Base-by-base conservation (phyloP, 2,888 invertebrate species). In the Scaptomyza tumidula region DNA sequence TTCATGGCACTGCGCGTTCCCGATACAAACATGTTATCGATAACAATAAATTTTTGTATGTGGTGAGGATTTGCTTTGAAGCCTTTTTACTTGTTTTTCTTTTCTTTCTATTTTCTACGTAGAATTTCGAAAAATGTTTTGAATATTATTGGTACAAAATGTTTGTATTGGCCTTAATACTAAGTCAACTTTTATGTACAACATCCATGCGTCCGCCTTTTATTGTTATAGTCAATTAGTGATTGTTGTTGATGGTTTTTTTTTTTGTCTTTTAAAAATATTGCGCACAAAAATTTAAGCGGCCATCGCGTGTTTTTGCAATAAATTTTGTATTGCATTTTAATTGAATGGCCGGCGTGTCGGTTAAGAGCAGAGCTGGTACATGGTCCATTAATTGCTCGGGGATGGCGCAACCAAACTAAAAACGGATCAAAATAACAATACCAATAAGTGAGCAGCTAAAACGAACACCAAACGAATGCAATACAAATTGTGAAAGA, bases 251-350 rank as follows among this genome's bases (percentile, higher is more conserved):
- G 14, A 3, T 46, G 14, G 33, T 60, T 29, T 16, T 49, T 35
- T 16, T 41, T 14, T 14, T 3, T 39, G 49, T 16, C 13, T 27
- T 44, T 71, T 64, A 55, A 58, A 55, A 76, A 69, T 65, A 45
- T 61, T 62, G 58, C 27, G 31, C 41, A 14, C 61, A 56, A 52
- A 65, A 57, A 48, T 52, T 33, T 41, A 63, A 46, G 50, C 49
- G 37, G 41, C 43, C 53, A 60, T 57, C 44, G 58, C 33, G 33
- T 55, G 63, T 46, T 29, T 33, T 33, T 33, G 29, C 65, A 59
- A 69, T 79, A 49, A 63, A 66, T 62, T 76, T 67, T 74, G 54
- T 60, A 86, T 80, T 63, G 63, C 44, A 71, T 77, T 86, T 76
- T 65, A 80, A 80, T 82, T 65, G 63, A 73, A 65, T 55, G 46